Evolutionary conservation across 2,888 invertebrate species (phyloP).

Genomic region (Acrocera orbiculus): DNA sequence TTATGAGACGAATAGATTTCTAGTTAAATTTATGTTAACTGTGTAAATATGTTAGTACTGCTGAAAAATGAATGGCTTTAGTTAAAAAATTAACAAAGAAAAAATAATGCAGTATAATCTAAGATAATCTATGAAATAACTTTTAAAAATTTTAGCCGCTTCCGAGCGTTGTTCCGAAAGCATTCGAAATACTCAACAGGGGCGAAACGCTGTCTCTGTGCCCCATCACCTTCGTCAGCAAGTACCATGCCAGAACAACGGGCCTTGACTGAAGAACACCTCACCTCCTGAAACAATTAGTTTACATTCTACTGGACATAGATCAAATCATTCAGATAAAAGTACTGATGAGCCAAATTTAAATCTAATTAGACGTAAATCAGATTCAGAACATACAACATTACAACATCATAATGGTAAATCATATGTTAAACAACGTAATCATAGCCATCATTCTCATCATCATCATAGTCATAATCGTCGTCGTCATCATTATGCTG

Average conservation of each 20-base stretch:
- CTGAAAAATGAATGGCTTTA: too few species aligned
- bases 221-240: slow-evolving; percentile 37
- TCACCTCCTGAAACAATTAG: slow-evolving; percentile 44
- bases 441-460: slow-evolving; percentile 10
- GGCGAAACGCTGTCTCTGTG: slow-evolving; percentile 42
- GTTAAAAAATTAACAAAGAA: too few species aligned
- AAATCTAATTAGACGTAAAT: too few species aligned
- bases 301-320: slow-evolving; percentile 19
- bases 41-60: too few species aligned
- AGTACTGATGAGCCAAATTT: slow-evolving; percentile 7
- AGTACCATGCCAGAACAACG: slow-evolving; percentile 34
- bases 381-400: slow-evolving; percentile 4
- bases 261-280: slow-evolving; percentile 42
- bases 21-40: too few species aligned
- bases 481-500: slow-evolving; percentile 14
- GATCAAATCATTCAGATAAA: slow-evolving; percentile 3
- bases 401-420: slow-evolving; percentile 2
- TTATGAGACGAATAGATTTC: too few species aligned
- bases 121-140: too few species aligned
- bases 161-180: slow-evolving; percentile 73
- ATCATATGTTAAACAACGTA: background rate
- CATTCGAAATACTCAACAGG: slow-evolving; percentile 46
- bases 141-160: slow-evolving; percentile 51
- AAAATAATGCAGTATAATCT: too few species aligned
- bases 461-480: slow-evolving; percentile 18